Conservation (phyloP, 1,140 invertebrate species). For the Drosophila elegans region DNA sequence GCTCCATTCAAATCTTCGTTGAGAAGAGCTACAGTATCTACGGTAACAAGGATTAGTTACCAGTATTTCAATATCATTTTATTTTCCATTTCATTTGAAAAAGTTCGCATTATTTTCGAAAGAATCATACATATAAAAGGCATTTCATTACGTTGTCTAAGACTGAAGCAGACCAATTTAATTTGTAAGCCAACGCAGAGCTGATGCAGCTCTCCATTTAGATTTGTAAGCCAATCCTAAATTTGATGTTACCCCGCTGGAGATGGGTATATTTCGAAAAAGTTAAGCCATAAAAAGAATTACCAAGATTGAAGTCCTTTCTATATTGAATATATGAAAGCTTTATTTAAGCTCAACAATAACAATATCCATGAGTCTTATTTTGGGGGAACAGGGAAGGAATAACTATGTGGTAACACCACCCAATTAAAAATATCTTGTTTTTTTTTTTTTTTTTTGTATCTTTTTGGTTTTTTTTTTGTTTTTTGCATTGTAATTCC, state of each 20-base stretch:
- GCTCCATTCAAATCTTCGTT: conserved; percentile 77
- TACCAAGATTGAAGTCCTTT: conserved; percentile 25
- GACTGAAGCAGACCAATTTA: conserved; percentile 67
- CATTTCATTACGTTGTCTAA: conserved; percentile 58
- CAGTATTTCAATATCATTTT: conserved; percentile 12
- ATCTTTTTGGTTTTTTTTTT: conserved; percentile 38
- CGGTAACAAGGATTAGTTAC: conserved; percentile 58
- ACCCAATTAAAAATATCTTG: conserved; percentile 2
- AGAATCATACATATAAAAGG: conserved; percentile 13
- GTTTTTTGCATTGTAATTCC: conserved; percentile 71
- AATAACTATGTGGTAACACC: neutral
- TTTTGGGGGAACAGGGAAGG: neutral
- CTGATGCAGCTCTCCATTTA: conserved; percentile 26
- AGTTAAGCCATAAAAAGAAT: conserved; percentile 32
- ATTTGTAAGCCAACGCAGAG: conserved; percentile 27
- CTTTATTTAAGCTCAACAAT: conserved; percentile 16
- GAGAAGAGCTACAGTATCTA: conserved; percentile 76
- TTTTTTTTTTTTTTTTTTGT: conserved; percentile 21
- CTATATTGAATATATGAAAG: conserved; percentile 44
- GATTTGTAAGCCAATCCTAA: conserved; percentile 13
- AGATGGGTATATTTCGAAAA: conserved; percentile 21
- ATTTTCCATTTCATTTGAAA: conserved; percentile 10
- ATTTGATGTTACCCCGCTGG: conserved; percentile 36
- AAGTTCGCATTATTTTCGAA: conserved; percentile 12
- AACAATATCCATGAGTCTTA: neutral